phyloP scores from a whole-genome alignment of 2,888 invertebrate genomes.

The Schizotus pectinicornis region DNA sequence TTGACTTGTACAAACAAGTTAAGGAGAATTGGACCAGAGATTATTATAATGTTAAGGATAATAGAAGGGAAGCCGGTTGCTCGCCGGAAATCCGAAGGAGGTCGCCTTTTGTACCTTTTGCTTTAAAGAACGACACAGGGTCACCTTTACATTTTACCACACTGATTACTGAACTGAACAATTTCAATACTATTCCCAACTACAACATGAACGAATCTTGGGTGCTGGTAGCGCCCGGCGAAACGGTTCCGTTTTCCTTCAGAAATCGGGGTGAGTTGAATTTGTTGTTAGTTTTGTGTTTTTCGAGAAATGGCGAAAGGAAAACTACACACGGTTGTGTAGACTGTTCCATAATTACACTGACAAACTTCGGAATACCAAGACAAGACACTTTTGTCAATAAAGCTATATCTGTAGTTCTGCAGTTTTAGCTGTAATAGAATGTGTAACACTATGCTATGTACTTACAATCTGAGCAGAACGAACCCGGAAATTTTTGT shows the following conservation, averaged over 20 bases:
- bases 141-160: slow-evolving; percentile 86
- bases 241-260: slow-evolving; percentile 86
- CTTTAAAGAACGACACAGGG: slow-evolving; percentile 91
- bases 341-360: too few relatives aligned
- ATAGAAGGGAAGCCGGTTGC: slow-evolving; percentile 10
- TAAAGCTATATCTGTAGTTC: too few relatives aligned
- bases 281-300: too few relatives aligned
- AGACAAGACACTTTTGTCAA: too few relatives aligned
- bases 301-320: too few relatives aligned
- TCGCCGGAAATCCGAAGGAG: slow-evolving; percentile 72
- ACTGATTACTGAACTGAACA: slow-evolving; percentile 72
- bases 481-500: too few relatives aligned
- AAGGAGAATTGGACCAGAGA: slow-evolving; percentile 87
- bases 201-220: slow-evolving; percentile 66
- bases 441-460: too few relatives aligned
- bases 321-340: too few relatives aligned
- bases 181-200: slow-evolving; percentile 41
- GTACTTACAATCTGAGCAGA: too few relatives aligned
- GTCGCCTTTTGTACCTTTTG: slow-evolving; percentile 94
- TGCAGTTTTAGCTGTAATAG: too few relatives aligned
- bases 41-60: slow-evolving; percentile 62
- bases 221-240: slow-evolving; percentile 75
- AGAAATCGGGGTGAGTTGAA: slow-evolving; percentile 68
- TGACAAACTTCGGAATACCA: too few relatives aligned
- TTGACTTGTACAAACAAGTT: slow-evolving; percentile 82